Base-by-base conservation (phyloP, 2,797 vertebrate genomes). In the Hoplostethus mediterraneus region DNA sequence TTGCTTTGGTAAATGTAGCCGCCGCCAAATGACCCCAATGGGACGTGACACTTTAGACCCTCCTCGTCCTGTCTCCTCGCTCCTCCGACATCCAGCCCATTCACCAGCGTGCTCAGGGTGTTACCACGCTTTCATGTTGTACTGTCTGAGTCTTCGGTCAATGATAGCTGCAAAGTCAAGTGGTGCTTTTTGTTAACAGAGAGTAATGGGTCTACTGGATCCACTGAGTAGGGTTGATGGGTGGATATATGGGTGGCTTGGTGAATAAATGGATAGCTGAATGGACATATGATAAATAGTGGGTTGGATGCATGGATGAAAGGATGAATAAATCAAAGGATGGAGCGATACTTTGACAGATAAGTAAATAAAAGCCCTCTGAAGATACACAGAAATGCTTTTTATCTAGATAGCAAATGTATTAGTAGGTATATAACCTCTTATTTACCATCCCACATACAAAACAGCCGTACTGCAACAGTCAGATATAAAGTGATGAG, bases 1-100 rank as follows among this genome's bases (percentile, higher is more conserved):
- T 91, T 89, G 90, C 89, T 90, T 88, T 91, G 90, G 89, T 93
- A 90, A 91, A 85, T 87, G 90, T 91, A 87, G 81, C 71, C 54
- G 48, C 88, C 73, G 67, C 90, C 48, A 14, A 74, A 75, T 92
- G 90, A 92, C 90, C 92, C 88, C 91, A 92, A 93, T 92, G 90
- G 89, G 90, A 92, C 82, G 47, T 92, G 92, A 92, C 91, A 93
- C 84, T 64, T 82, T 77, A 28, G 82, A 83, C 85, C 80, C 80
- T 78, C 80, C 65, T 74, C 70, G 82, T 86, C 63, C 75, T 58
- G 61, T 72, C 80, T 65, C 63, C 8, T 28, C 10, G 1, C 54
- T 30, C 52, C 71, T 59, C 54, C 56, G 56, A 52, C 62, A 31
- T 63, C 67, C 42, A 36, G 52, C 36, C 52, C 5, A 0, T 49